These are phyloP conservation scores for Panurus biarmicus DNA, from an alignment of 2,113 vertebrate genomes.

Conservation along the genomic window DNA sequence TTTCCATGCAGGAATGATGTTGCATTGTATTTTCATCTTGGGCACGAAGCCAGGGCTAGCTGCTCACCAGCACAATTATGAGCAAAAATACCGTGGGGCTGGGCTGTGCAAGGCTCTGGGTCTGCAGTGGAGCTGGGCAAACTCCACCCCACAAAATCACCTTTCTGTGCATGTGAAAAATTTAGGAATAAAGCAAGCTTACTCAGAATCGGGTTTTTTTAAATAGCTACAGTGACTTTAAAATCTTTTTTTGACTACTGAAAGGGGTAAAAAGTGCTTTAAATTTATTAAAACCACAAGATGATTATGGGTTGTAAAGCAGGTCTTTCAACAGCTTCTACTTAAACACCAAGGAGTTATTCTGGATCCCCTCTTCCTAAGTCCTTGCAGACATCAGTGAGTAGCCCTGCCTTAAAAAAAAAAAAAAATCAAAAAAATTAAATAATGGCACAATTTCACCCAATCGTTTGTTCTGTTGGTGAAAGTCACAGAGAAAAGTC, in stretches of 20 bases:
- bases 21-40: background rate
- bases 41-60: background rate
- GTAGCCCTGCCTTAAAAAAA: background rate
- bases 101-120: background rate
- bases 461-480: constrained; percentile 62
- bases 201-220: background rate
- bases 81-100: background rate
- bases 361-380: background rate
- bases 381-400: background rate
- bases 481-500: constrained; percentile 76
- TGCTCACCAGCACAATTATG: background rate
- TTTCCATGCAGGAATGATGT: background rate
- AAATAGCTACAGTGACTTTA: background rate
- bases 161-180: background rate
- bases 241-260: background rate
- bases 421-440: background rate
- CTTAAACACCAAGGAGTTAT: background rate
- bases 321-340: constrained; percentile 21
- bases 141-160: background rate
- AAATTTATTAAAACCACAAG: constrained; percentile 23
- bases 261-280: background rate
- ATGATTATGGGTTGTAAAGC: constrained; percentile 14
- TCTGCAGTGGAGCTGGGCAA: background rate
- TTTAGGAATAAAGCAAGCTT: background rate
- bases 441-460: constrained; percentile 21